A percentile compares a stretch with the other conserved stretches of the same genome.
Evolutionary conservation across 2,113 vertebrate genomes (phyloP).

Genomic region (Terrapene triunguis): DNA sequence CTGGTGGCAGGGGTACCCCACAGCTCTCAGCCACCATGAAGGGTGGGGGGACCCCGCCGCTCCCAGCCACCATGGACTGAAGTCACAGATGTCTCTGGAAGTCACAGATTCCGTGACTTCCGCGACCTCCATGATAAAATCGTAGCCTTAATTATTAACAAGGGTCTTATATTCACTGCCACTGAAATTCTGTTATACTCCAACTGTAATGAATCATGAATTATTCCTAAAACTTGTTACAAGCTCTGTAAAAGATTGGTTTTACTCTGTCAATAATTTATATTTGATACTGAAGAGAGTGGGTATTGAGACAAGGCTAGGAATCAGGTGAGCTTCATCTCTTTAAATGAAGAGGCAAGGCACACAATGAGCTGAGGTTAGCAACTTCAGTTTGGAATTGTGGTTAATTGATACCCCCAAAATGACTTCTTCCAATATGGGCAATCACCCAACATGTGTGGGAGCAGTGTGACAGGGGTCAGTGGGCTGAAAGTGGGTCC

Average conservation of each 20-base stretch:
- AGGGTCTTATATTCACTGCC: not conserved
- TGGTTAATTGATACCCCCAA: not conserved
- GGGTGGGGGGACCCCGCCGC: too few relatives aligned
- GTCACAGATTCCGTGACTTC: too few relatives aligned
- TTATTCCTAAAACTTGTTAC: not conserved
- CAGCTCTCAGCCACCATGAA: too few relatives aligned
- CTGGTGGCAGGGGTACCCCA: too few relatives aligned
- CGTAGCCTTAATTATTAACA: not conserved
- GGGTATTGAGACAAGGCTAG: not conserved
- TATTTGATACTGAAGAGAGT: not conserved
- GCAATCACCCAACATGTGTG: not conserved
- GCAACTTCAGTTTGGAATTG: not conserved
- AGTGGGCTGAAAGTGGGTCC: not conserved
- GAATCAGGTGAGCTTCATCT: not conserved
- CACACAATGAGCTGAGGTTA: not conserved
- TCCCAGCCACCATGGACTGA: too few relatives aligned
- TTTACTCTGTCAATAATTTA: not conserved
- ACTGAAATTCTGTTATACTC: constrained; percentile 7
- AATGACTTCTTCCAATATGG: not conserved
- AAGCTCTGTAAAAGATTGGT: not conserved
- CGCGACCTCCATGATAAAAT: too few relatives aligned
- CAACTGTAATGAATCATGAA: constrained; percentile 32
- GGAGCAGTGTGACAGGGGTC: not conserved
- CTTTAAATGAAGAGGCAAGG: not conserved
- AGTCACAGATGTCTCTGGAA: too few relatives aligned